phyloP scores from a whole-genome alignment of 2,888 invertebrate genomes.

The Physocephala rufipes region DNA sequence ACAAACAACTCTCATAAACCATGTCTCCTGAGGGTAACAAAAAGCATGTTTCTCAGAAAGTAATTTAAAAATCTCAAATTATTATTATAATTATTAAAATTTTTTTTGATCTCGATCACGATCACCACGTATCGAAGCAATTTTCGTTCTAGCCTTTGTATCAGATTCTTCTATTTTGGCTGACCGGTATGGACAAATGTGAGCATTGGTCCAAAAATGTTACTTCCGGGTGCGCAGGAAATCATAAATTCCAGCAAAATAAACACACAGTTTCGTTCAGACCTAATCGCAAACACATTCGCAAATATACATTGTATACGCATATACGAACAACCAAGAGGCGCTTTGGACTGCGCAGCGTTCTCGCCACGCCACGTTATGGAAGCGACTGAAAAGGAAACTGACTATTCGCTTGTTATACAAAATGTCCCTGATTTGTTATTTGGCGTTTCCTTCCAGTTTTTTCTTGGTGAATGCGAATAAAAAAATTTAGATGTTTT shows the following conservation, averaged over 20 bases:
- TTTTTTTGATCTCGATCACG: too few relatives aligned
- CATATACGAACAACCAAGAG: neutral
- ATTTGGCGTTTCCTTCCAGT: constrained; percentile 53
- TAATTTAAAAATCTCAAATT: too few relatives aligned
- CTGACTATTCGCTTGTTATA: constrained; percentile 55
- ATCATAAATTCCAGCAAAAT: constrained; percentile 8
- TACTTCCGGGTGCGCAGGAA: constrained; percentile 33
- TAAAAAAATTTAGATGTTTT: too few relatives aligned
- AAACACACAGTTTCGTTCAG: too few relatives aligned
- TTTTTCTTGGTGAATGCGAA: constrained; percentile 9
- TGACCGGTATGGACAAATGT: neutral
- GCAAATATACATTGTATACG: neutral
- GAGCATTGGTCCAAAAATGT: constrained; percentile 10
- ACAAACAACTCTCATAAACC: too few relatives aligned
- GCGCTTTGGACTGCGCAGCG: neutral
- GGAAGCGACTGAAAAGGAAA: constrained; percentile 51
- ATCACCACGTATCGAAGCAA: too few relatives aligned
- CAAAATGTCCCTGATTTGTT: constrained; percentile 60
- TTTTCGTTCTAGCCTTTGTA: too few relatives aligned
- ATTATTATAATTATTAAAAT: too few relatives aligned
- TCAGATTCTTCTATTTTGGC: too few relatives aligned
- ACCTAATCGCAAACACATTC: neutral
- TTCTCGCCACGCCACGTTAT: neutral
- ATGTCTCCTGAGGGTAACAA: too few relatives aligned
- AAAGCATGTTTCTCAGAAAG: too few relatives aligned